A percentile compares a stretch with the other conserved stretches of the same genome.
These are phyloP conservation scores for Rhagophthalmus giganteus DNA, from an alignment of 2,888 invertebrate species.

Conservation along the genomic window DNA sequence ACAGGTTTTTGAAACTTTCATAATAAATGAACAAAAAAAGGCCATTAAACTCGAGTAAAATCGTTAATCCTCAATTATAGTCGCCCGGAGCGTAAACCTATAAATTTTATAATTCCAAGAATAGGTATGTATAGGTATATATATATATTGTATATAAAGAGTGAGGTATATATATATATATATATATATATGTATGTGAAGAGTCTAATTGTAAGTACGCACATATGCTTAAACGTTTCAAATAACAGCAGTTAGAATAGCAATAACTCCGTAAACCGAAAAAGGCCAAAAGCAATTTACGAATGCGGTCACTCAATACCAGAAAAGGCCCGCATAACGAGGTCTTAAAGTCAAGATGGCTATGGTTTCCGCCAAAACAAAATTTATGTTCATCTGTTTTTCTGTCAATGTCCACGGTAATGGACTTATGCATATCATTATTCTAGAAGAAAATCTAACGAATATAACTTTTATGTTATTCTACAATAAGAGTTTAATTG, in stretches of 20 bases:
- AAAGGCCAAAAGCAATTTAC: conserved; percentile 38
- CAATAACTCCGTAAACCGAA: conserved; percentile 34
- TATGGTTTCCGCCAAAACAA: conserved; percentile 40
- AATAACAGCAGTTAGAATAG: conserved; percentile 37
- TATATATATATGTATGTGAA: no score
- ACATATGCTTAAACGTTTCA: conserved; percentile 33
- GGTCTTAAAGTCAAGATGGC: conserved; percentile 35
- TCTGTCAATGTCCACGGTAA: conserved; percentile 36
- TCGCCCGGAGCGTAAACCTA: not conserved
- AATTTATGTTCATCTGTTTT: conserved; percentile 38
- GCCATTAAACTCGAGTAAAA: no score
- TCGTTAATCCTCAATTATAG: no score
- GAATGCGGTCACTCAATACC: conserved; percentile 37
- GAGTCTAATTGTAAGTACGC: no score
- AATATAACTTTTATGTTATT: conserved; percentile 27
- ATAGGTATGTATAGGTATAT: no score
- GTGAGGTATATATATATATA: no score
- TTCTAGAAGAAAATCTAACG: conserved; percentile 13
- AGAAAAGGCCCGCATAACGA: conserved; percentile 37
- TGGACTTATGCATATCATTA: conserved; percentile 37
- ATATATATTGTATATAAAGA: no score
- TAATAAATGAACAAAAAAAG: no score
- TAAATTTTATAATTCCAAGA: not conserved
- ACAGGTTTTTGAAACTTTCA: not conserved
- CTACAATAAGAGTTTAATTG: conserved; percentile 16